Base-by-base conservation (phyloP, 2,888 invertebrate genomes). In the Clostera curtula region DNA sequence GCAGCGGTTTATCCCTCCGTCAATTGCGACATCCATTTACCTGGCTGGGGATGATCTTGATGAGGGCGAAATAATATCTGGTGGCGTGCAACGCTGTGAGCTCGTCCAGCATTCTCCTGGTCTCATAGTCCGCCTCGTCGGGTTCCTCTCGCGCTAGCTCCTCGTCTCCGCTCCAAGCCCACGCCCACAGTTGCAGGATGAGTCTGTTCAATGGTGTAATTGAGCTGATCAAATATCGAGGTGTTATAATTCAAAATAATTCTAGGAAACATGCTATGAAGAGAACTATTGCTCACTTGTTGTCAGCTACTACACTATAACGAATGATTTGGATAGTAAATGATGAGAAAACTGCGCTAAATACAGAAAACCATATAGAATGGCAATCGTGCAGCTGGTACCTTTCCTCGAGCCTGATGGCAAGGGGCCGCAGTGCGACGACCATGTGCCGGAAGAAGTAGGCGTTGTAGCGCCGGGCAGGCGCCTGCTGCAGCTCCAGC, bases 391-490 rank as follows among this genome's bases (percentile, higher is more conserved):
- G n/a, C n/a, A n/a, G n/a, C n/a, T n/a, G n/a, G n/a, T 7, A 72
- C 74, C 74, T 87, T 69, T 99, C 98, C 61, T 99, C 98, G 6
- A 99, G 80, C 32, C 93, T 89, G 5, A 97, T 82, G 18, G 93
- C 92, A 32, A 97, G 85, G 28, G 95, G 94, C 27, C 93, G 91
- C 29, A 97, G 77, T 37, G 90, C 89, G 7, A 97, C 85, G 10
- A 93, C 89, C 31, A 97, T 77, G 67, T 96, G 92, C 80, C 93
- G 91, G 75, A 94, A 95, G 61, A 95, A 95, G 43, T 93, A 90
- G 2, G 96, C 95, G 75, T 96, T 93, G 73, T 90, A 88, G 36
- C 88, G 86, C 9, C 85, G 77, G 66, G 86, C 58, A 6, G 86
- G 84, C 55, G 89, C 88, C 13, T 91, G 89, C 39, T 92, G 82